Evolutionary conservation across 2,797 vertebrate species (phyloP).

Genomic region (Lerista edwardsae): DNA sequence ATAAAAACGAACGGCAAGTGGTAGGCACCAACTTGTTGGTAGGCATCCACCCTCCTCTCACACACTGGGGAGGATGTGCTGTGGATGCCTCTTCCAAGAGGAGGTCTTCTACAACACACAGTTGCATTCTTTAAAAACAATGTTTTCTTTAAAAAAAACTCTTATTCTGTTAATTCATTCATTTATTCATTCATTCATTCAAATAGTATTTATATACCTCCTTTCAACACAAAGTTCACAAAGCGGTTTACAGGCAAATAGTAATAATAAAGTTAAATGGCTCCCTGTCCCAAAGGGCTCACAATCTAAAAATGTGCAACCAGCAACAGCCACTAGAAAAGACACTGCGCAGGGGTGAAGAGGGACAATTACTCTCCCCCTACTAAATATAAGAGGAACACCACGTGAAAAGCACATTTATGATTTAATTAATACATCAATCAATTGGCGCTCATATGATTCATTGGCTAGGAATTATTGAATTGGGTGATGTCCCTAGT

Average conservation of each 20-base stretch:
- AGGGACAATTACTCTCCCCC: no score
- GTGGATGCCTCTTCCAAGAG: background rate
- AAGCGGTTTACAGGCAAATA: no score
- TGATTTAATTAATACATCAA: background rate
- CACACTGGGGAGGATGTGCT: background rate
- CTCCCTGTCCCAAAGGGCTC: no score
- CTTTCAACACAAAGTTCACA: no score
- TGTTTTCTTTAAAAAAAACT: background rate
- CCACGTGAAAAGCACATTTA: background rate
- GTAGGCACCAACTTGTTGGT: background rate
- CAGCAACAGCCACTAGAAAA: no score
- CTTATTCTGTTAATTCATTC: background rate
- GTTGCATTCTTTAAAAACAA: background rate
- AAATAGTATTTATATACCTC: no score
- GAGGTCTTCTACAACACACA: background rate
- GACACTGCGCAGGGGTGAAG: no score
- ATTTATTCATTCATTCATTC: no score
- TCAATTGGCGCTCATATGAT: background rate
- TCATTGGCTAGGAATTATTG: background rate
- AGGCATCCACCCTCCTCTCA: background rate
- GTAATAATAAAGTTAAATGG: no score
- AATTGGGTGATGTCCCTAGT: background rate
- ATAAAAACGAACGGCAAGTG: background rate
- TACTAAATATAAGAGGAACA: no score
- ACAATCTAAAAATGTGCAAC: no score